Evolutionary conservation across 2,797 vertebrate genomes (phyloP), one percentile per base, ranked within the genome.

Genomic region (Mus caroli): DNA sequence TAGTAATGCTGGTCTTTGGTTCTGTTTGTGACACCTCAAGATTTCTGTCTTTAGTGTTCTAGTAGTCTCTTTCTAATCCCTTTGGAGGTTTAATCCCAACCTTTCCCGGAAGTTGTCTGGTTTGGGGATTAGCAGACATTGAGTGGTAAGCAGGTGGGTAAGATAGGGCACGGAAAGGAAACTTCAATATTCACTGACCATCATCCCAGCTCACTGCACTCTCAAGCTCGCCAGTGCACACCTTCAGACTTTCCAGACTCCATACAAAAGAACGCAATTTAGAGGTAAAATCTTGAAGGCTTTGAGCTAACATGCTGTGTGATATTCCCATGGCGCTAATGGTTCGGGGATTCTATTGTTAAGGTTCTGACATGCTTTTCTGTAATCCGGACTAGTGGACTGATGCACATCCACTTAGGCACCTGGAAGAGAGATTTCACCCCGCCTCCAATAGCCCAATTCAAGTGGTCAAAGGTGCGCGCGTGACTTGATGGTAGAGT

Each of bases 231-330:
- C 24, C 1, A 24, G 12, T 10, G 83, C 34, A 80, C 52, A 4
- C 56, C 28, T n/a, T 31, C 37, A 20, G 77, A 64, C 60, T 90
- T 85, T 2, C 76, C n/a, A 43, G 84, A 82, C 37, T 84, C 43
- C 11, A 0, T 0, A 5, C 19, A n/a, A 54, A 88, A 86, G 69
- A 80, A 77, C 12, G 14, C 52, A 37, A 64, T 64, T 78, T 46
- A 46, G 71, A 52, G 7, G 60, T 56, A 62, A 24, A 86, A 95
- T 97, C 89, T 96, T 97, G 52, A 46, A 87, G 50, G 13, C 31
- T 73, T 0, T 22, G 58, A 28, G 69, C 24, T 73, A 40, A 40
- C 13, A 7, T 26, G 8, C 40, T 58, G n/a, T 5, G 80, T 76
- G n/a, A 28, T 69, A 24, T 43, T 9, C 90, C 64, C 34, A 2